Conservation (phyloP, 2,797 vertebrate genomes). For the Cirrhinus molitorella region DNA sequence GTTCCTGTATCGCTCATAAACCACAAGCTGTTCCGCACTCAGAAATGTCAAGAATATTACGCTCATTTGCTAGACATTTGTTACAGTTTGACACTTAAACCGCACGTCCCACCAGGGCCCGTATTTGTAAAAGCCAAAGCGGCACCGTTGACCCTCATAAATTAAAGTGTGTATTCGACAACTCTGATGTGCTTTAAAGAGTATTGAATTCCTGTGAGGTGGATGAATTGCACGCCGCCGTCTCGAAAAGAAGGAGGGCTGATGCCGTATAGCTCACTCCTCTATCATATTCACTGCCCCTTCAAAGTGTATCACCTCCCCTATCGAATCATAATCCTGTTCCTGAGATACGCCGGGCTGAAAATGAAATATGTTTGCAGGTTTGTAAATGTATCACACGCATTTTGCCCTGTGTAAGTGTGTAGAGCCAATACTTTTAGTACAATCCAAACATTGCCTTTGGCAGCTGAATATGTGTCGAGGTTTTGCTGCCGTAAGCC, state of each 20-base stretch:
- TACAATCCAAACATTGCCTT: constrained; percentile 66
- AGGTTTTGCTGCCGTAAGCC: constrained; percentile 66
- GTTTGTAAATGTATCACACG: constrained; percentile 58
- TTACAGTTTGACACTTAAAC: constrained; percentile 39
- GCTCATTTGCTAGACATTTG: constrained; percentile 36
- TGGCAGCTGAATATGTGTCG: constrained; percentile 64
- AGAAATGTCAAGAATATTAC: constrained; percentile 47
- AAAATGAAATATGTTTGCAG: constrained; percentile 51
- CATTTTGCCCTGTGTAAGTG: constrained; percentile 58
- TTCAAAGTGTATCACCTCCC: constrained; percentile 52
- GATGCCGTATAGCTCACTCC: constrained; percentile 54
- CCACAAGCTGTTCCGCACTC: constrained; percentile 19
- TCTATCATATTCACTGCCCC: constrained; percentile 58
- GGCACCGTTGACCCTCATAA: constrained; percentile 46
- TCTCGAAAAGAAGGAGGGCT: constrained; percentile 54
- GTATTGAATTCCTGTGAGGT: constrained; percentile 53
- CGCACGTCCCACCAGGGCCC: constrained; percentile 4
- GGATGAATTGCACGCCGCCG: constrained; percentile 50
- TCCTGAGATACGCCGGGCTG: constrained; percentile 44
- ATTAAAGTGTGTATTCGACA: constrained; percentile 53
- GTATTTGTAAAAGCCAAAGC: constrained; percentile 35
- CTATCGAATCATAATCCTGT: constrained; percentile 56
- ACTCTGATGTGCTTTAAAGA: constrained; percentile 60
- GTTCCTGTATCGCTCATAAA: constrained; percentile 28
- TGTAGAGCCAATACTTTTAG: constrained; percentile 67